Base-by-base conservation (phyloP, 2,888 invertebrate genomes). In the Bruchidius siliquastri region DNA sequence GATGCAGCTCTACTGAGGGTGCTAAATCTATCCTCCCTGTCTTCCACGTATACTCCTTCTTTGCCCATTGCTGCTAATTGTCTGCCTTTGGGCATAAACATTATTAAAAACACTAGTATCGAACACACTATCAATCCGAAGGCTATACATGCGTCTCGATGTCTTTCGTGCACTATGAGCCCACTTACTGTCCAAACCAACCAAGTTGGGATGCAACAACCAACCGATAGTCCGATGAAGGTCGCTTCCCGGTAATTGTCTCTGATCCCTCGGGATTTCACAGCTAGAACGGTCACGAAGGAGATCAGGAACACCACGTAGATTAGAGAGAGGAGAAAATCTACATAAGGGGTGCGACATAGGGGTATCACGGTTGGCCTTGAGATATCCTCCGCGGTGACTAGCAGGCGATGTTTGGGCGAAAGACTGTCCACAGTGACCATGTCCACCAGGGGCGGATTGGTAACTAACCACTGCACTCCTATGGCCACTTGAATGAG, bases 201-300 rank as follows among this genome's bases (percentile, higher is more conserved):
- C 94, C 96, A 96, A 81, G 96, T 92, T 72, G 96, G 95, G 76
- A 97, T 92, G 77, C 94, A 92, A 75, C 95, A 93, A 68, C 95
- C 95, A 71, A 95, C 92, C 21, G 96, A 94, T 79, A 96, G 90
- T 20, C 96, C 96, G 81, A 97, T 96, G 87, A 96, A 97, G 66
- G 95, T 94, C 70, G 97, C 94, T 86, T 97, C 97, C 72, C 97
- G 90, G 86, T 96, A 96, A 87, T 97, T 97, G 87, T 97, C 97
- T 74, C 96, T 92, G 76, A 97, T 96, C 72, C 95, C 94, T 68
- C 95, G 90, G 72, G 96, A 95, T 83, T 95, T 92, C 77, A 96
- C 90, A 72, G 96, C 94, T 80, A 97, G 88, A 73, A 95, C 91
- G 75, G 94, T 93, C 74, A 96, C 96, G 82, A 96, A 93, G 71